Conservation (phyloP, 92 coral and sea anemone species). For the Palythoa grandis region DNA sequence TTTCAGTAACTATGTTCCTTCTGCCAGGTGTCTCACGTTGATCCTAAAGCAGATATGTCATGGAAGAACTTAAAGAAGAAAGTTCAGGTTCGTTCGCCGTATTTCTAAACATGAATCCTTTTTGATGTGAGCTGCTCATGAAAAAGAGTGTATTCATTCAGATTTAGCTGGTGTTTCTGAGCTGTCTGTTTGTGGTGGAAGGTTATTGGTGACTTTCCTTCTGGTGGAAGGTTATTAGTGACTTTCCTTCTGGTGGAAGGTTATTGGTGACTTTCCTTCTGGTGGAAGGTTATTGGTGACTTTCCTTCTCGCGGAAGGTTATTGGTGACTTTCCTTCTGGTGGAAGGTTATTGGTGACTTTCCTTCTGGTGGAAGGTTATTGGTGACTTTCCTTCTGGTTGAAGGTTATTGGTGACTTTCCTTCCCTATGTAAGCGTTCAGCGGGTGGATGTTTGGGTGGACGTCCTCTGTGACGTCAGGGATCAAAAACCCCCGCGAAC, state of each 20-base stretch:
- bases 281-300: not conserved
- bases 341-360: not conserved
- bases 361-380: not conserved
- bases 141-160: not conserved
- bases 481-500: too few species aligned
- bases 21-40: conserved; percentile 70
- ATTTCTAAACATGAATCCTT: not conserved
- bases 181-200: not conserved
- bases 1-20: not conserved
- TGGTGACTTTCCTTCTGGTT: not conserved
- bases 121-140: not conserved
- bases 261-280: not conserved
- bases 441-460: too few species aligned
- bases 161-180: not conserved
- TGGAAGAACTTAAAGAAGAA: conserved; percentile 80
- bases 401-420: too few species aligned
- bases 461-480: too few species aligned
- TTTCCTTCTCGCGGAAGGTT: too few species aligned
- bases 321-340: too few species aligned
- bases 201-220: not conserved
- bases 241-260: not conserved
- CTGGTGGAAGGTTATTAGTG: not conserved
- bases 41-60: conserved; percentile 80
- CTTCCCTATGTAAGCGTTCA: too few species aligned
- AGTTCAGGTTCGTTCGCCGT: conserved; percentile 68